A percentile compares a stretch with the other conserved stretches of the same genome.
Evolutionary conservation across 2,113 vertebrate genomes (phyloP).

Genomic region (Excalfactoria chinensis): DNA sequence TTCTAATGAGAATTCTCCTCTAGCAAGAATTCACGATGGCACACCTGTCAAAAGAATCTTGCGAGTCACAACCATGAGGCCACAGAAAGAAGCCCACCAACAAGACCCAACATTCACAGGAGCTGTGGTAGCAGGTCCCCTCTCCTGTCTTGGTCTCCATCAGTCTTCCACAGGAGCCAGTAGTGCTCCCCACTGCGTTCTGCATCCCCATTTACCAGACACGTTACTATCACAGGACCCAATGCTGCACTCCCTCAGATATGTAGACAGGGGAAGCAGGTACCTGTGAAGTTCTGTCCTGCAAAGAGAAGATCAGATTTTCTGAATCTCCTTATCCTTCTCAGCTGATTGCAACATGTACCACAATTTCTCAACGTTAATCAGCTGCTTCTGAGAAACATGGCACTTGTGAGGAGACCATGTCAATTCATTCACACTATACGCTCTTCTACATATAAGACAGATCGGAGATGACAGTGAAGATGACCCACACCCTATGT

Average conservation of each 20-base stretch:
- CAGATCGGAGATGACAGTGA: conserved; percentile 41
- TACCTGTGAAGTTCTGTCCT: neutral
- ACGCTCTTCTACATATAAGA: neutral
- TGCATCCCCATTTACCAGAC: neutral
- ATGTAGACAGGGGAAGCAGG: neutral
- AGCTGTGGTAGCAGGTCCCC: neutral
- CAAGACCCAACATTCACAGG: rapidly evolving
- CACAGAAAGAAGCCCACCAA: neutral
- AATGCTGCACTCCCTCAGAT: rapidly evolving
- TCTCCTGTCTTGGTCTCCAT: neutral
- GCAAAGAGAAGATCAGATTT: neutral
- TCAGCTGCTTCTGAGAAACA: conserved; percentile 14
- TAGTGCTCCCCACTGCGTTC: neutral
- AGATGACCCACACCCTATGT: conserved; percentile 33
- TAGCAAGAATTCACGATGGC: neutral
- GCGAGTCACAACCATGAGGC: neutral
- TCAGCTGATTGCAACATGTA: neutral
- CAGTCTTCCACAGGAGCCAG: neutral
- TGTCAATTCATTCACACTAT: neutral
- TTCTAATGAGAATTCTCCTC: too few species aligned
- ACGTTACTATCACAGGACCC: rapidly evolving
- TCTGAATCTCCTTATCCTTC: neutral
- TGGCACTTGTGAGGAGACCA: neutral
- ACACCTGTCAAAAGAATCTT: neutral
- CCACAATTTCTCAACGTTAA: neutral